These are phyloP conservation scores for Dryadula phaetusa DNA, from an alignment of 2,888 invertebrate species.

Conservation along the genomic window DNA sequence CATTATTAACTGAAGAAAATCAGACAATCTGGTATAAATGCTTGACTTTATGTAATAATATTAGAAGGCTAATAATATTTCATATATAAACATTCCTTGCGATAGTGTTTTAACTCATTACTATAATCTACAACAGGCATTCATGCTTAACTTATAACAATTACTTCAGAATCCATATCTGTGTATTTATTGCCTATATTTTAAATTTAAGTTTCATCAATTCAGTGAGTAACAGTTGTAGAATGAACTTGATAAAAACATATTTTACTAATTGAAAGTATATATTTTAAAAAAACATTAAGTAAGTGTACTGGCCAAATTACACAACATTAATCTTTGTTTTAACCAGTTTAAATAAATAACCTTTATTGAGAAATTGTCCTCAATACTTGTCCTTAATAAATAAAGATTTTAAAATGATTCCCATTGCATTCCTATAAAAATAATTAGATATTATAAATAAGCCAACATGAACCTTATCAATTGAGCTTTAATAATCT, in stretches of 20 bases:
- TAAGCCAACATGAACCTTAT: not conserved
- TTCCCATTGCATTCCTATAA: not conserved
- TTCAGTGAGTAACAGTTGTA: not conserved
- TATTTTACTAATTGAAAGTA: not conserved
- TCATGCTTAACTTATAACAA: not conserved
- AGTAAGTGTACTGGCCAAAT: not conserved
- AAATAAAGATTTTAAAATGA: not conserved
- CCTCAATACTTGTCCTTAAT: not conserved
- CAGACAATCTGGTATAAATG: too few species aligned
- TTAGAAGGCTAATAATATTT: not conserved
- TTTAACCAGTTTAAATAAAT: slow-evolving; percentile 1
- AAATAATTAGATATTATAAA: too few species aligned
- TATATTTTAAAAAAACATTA: not conserved
- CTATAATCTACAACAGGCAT: not conserved
- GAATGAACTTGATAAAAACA: not conserved
- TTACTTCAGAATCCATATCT: not conserved
- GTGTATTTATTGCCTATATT: not conserved
- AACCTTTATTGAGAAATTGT: slow-evolving; percentile 14
- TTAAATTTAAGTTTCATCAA: too few species aligned
- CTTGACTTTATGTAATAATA: not conserved
- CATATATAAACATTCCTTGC: not conserved
- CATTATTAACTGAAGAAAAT: too few species aligned
- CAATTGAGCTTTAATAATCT: not conserved
- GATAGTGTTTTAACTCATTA: not conserved
- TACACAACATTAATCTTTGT: slow-evolving; percentile 8